phyloP scores from a whole-genome alignment of 2,797 vertebrate genomes.

The Sebastes elongatus region DNA sequence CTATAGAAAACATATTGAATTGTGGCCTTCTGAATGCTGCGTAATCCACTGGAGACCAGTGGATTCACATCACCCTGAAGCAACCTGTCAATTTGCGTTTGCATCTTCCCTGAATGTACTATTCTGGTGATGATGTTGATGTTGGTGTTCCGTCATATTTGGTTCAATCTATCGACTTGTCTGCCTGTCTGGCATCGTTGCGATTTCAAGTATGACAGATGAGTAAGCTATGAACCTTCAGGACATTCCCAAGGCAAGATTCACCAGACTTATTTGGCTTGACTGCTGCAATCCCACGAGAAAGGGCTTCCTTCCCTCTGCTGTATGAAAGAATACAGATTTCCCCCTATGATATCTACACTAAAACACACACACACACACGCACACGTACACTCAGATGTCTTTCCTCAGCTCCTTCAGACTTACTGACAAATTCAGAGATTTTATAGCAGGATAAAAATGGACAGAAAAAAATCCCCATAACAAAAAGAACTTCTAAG shows the following conservation, averaged over 20 bases:
- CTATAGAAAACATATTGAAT: neutral
- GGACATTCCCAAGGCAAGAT: constrained; percentile 21
- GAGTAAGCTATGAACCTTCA: constrained; percentile 19
- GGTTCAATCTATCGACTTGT: neutral
- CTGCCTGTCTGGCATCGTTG: neutral
- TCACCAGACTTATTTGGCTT: constrained; percentile 19
- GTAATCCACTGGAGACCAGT: neutral
- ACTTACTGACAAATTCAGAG: neutral
- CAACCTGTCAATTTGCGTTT: constrained; percentile 13
- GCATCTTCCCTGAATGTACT: neutral
- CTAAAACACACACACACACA: neutral
- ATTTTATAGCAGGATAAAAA: neutral
- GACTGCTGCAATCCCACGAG: neutral
- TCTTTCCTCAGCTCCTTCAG: neutral
- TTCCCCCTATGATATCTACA: neutral
- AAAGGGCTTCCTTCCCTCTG: neutral
- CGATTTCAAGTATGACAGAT: constrained; percentile 29
- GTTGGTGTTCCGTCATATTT: constrained; percentile 3
- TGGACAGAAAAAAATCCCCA: neutral
- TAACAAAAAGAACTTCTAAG: neutral
- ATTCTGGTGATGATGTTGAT: constrained; percentile 25
- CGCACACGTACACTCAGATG: neutral
- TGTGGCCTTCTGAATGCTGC: neutral
- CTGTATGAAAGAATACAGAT: constrained; percentile 7
- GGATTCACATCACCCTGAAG: constrained; percentile 21